Evolutionary conservation across 2,888 invertebrate species (phyloP).

Genomic region (Rhopalosiphum nymphaeae): DNA sequence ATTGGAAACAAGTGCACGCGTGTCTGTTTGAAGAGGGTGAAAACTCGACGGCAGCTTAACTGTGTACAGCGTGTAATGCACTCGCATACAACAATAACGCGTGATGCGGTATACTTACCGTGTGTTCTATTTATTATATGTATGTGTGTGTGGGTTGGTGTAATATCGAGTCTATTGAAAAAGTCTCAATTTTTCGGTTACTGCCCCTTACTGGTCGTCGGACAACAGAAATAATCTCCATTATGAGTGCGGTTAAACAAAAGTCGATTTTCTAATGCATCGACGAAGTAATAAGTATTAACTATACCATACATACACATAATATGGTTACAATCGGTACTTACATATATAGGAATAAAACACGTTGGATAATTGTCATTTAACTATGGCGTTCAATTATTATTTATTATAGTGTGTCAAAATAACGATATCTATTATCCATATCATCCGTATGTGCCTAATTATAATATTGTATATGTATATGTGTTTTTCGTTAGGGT

Average conservation of each 20-base stretch:
- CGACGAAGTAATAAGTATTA: background rate
- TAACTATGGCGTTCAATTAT: background rate
- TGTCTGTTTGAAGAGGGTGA: slow-evolving; percentile 38
- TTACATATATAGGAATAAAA: background rate
- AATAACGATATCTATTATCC: background rate
- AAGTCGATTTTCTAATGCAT: background rate
- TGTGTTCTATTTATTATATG: background rate
- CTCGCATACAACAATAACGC: slow-evolving; percentile 12
- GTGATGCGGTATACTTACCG: slow-evolving; percentile 13
- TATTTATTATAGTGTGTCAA: background rate
- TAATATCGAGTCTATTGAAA: background rate
- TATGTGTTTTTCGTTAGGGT: background rate
- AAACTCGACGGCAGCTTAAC: slow-evolving; percentile 7
- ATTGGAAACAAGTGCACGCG: slow-evolving; percentile 7
- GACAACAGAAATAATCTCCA: background rate
- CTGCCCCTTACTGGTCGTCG: background rate
- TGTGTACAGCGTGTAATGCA: background rate
- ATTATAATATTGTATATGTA: background rate
- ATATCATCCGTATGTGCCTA: background rate
- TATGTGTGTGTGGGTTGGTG: background rate
- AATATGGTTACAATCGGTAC: background rate
- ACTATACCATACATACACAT: background rate
- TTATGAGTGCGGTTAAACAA: background rate
- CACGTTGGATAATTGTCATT: background rate
- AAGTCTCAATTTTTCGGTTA: background rate